Conservation (phyloP, 2,888 invertebrate species). For the Podotricha telesiphe region DNA sequence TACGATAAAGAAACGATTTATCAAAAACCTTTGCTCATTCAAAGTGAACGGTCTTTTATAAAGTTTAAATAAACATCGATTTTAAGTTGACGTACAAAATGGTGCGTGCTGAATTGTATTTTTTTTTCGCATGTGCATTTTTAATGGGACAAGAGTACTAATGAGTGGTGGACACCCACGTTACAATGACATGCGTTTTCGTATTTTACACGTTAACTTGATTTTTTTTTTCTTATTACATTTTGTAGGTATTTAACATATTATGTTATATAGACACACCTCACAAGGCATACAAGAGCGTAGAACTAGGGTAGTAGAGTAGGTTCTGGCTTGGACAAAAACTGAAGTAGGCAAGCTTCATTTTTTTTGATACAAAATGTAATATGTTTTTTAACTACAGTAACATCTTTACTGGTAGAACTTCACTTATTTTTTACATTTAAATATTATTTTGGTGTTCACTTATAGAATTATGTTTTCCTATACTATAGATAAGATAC, state of each 20-base stretch:
- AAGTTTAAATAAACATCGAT: constrained; percentile 81
- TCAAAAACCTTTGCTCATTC: constrained; percentile 74
- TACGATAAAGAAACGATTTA: constrained; percentile 81
- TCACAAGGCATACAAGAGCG: too few species aligned
- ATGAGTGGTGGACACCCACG: constrained; percentile 82
- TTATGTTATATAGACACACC: too few species aligned
- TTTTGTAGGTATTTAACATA: too few species aligned
- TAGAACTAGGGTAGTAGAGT: too few species aligned
- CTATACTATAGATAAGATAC: too few species aligned
- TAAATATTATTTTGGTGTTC: not conserved
- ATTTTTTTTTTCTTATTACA: too few species aligned
- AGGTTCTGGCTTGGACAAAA: too few species aligned
- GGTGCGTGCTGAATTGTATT: constrained; percentile 65
- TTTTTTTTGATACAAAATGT: not conserved
- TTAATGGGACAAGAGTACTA: constrained; percentile 74
- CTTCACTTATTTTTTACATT: not conserved
- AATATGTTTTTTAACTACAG: not conserved
- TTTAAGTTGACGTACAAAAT: constrained; percentile 76
- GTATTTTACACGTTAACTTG: constrained; percentile 29
- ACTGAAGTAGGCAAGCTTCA: not conserved
- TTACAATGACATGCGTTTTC: constrained; percentile 65
- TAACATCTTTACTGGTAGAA: not conserved
- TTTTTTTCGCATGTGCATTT: constrained; percentile 57
- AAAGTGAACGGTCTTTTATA: constrained; percentile 71
- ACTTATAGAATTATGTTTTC: not conserved